Evolutionary conservation across 2,113 vertebrate genomes (phyloP), one percentile per base, ranked within the genome.

Genomic region (Sylvia atricapilla): DNA sequence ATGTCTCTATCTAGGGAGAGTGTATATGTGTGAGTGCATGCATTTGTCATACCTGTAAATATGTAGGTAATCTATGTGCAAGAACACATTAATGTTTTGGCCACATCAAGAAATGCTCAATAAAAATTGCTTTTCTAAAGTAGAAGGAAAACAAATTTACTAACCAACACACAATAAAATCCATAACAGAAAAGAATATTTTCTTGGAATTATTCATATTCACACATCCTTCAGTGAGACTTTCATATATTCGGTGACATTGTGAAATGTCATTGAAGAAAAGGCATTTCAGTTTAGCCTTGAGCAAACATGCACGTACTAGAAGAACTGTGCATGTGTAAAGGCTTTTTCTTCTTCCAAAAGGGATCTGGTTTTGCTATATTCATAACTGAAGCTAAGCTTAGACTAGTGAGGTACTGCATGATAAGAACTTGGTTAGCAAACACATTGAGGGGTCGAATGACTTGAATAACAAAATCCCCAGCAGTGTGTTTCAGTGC

Each of bases 401-500:
- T 96, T 87, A 96, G 82, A 79, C 79, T 74, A 66, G 91, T 94
- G 84, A 97, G 86, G 96, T 81, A 52, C 85, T 96, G 91, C 92
- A 95, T 96, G 93, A 87, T 96, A 97, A 98, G 95, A 97, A 91
- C 92, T 96, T 95, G 91, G 94, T 95, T 98, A 97, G 96, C 96
- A 98, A 98, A 97, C 94, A 97, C 85, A 79, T 75, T 96, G 95
- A 97, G 90, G 23, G 9, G 89, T 74, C 5, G 43, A 98, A 97
- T 96, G 95, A 97, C 97, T 98, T 97, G 98, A 98, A 98, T 98
- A 97, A 97, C 93, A 98, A 98, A 98, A 98, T 97, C 87, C 96
- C 56, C 25, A 92, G 95, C 96, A 96, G 94, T 95, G 94, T 94
- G 93, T 95, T 97, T 95, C 96, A 91, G 95, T 96, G 90, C 91